Evolutionary conservation across 2,888 invertebrate species (phyloP), one percentile per base, ranked within the genome.

Genomic region (Phyllotreta striolata): DNA sequence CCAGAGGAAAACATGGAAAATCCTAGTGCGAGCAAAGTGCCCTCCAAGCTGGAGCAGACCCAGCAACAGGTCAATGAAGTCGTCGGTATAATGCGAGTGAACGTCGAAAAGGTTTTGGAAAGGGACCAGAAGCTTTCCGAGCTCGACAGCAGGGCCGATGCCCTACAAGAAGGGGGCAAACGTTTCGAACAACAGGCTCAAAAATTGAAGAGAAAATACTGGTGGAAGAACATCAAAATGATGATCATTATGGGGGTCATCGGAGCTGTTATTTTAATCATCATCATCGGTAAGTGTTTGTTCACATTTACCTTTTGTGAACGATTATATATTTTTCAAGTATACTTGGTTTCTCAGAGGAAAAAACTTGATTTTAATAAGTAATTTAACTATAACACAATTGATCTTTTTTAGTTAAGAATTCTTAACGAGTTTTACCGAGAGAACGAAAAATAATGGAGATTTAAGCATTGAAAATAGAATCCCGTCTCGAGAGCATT

Each of bases 211-310:
- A 88, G 95, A 80, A 97, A 97, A 84, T 96, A 94, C 81, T 98
- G 97, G 97, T 90, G 96, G 89, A 95, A 97, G 84, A 98, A 98
- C 83, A 85, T 96, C 78, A 97, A 97, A 88, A 93, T 94, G 93
- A 94, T 94, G 93, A 92, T 94, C 76, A 92, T 94, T 76, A 90
- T 93, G 86, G 94, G 93, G 65, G 88, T 92, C 64, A 93, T 94
- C 80, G 92, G 90, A 67, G 85, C 91, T 76, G 86, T 92, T 72
- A 89, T 93, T 81, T 85, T 94, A 77, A 92, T 91, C 76, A 91
- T 95, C 78, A 90, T 95, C 79, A 92, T 94, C 82, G 91, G 95
- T 95, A 87, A 92, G 92, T 86, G 37, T 38, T 52, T 34, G 39
- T 49, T 47, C 9, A 4, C 35, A 47, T 46, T 13, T 10, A 10